Conservation (phyloP, 2,888 invertebrate species). For the Acholoe squamosa region DNA sequence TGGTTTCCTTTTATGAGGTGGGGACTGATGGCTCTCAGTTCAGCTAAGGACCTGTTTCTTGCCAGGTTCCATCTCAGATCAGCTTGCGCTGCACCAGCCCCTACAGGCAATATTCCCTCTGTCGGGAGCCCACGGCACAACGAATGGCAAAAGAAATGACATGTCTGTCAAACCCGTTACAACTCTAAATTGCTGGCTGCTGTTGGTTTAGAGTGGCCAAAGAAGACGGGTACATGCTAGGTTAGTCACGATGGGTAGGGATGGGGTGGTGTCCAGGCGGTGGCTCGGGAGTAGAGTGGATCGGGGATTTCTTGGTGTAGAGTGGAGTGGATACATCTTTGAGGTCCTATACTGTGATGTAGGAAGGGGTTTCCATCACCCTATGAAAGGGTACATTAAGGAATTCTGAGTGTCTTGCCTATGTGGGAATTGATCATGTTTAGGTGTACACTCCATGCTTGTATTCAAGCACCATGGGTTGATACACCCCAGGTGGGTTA, state of each 20-base stretch:
- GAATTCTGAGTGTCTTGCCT: no score
- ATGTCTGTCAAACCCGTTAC: constrained; percentile 33
- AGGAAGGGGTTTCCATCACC: no score
- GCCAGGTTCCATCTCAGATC: neutral
- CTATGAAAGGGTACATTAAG: no score
- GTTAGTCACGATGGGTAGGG: neutral
- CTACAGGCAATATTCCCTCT: constrained; percentile 9
- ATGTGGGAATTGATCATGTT: no score
- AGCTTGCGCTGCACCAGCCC: neutral
- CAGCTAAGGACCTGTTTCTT: neutral
- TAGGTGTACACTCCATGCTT: no score
- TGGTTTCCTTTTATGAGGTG: no score
- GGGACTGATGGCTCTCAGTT: neutral
- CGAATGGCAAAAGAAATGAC: constrained; percentile 37
- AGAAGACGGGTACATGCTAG: constrained; percentile 7
- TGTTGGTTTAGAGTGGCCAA: constrained; percentile 16
- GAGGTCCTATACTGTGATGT: no score
- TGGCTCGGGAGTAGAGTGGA: no score
- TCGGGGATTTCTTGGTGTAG: neutral
- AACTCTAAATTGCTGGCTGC: constrained; percentile 15
- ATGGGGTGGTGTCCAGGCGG: neutral
- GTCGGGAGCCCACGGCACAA: neutral
- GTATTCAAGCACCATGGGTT: no score
- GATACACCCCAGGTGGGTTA: no score
- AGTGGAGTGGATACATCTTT: no score